Evolutionary conservation across 2,113 vertebrate genomes (phyloP), one percentile per base, ranked within the genome.

Genomic region (Gadus chalcogrammus): DNA sequence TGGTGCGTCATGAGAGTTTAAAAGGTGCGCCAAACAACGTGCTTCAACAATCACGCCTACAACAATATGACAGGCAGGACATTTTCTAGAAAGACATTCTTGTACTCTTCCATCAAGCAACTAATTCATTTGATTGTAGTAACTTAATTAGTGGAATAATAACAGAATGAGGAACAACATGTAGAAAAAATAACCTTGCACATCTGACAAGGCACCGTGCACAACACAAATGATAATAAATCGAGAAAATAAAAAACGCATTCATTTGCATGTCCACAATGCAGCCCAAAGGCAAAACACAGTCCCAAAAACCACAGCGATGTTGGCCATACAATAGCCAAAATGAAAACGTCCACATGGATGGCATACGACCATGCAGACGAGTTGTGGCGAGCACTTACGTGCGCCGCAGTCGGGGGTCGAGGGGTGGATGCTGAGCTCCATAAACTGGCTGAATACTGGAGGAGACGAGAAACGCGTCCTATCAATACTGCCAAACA

Each of bases 361-460:
- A 66, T 27, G 58, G 64, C 9, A 28, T 18, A 28, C 24, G 4
- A 69, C 17, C 84, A 86, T 82, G 78, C 84, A 79, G 71, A 55
- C 65, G 74, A 15, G 60, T 16, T 12, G 38, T 22, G n/a, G 7
- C 15, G 5, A 73, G 69, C 80, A 92, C 95, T 94, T 91, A 98
- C 97, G 91, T 93, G 85, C 95, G 94, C 75, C 94, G 93, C 83
- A 96, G 89, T 31, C 91, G 90, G 6, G 96, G 94, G 71, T 99
- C 96, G 69, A 99, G 87, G 0, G 96, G 96, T 28, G 96, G 97
- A 70, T 99, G 96, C 83, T 97, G 96, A 6, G 96, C 96, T 88
- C 97, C 97, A 70, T 99, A 99, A 58, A 99, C 97, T 1, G 96
- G 96, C 28, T 97, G 96, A 73, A 98, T 94, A 65, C 97, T 99